Conservation (phyloP, 2,797 vertebrate species). For the Forpus xanthops region DNA sequence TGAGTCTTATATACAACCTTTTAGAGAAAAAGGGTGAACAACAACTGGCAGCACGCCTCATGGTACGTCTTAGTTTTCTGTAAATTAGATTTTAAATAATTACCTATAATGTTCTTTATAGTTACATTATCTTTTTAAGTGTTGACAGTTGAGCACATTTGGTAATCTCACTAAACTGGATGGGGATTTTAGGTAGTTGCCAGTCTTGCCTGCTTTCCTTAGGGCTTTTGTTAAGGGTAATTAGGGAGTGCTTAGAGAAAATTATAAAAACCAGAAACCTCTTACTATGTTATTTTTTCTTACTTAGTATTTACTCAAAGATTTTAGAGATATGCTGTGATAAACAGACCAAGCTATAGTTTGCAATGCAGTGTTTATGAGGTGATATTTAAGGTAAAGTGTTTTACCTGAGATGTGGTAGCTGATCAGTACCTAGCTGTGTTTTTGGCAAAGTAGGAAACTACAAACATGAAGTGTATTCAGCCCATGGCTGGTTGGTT, state of each 20-base stretch:
- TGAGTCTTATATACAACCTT: slow-evolving; percentile 79
- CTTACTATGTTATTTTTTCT: background rate
- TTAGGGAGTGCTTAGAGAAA: background rate
- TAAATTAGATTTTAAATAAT: background rate
- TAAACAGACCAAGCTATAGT: background rate
- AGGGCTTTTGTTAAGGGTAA: background rate
- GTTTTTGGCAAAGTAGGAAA: background rate
- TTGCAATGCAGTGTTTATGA: background rate
- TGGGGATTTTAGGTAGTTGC: background rate
- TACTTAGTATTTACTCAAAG: background rate
- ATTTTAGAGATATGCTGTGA: background rate
- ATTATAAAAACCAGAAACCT: background rate
- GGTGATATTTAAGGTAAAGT: background rate
- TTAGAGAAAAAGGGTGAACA: slow-evolving; percentile 85
- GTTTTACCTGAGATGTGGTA: background rate
- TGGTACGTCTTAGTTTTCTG: slow-evolving; percentile 74
- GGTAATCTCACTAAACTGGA: background rate
- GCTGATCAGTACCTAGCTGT: background rate
- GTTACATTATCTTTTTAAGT: background rate
- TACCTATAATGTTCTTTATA: background rate
- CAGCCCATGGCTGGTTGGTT: background rate
- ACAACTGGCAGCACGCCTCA: slow-evolving; percentile 75
- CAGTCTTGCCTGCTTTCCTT: background rate
- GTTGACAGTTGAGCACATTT: background rate
- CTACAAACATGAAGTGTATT: background rate